Base-by-base conservation (phyloP, 2,888 invertebrate genomes). In the Biston stratarius region DNA sequence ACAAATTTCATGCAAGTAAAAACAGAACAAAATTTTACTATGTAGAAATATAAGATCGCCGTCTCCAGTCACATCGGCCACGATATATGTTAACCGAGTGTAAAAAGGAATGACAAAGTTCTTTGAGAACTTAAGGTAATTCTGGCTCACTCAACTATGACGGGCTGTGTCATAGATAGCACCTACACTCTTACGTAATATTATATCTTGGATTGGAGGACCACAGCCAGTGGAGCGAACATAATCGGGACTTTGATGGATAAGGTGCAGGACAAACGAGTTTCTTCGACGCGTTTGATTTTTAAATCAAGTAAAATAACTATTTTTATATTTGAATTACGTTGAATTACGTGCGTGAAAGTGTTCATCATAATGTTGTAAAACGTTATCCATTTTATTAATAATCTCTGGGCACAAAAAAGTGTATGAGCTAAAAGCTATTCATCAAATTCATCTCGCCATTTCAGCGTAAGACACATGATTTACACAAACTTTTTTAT, bases 171-270 rank as follows among this genome's bases (percentile, higher is more conserved):
- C 51, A 58, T 47, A 40, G 64, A 62, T 53, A 67, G 66, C 47
- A 44, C 61, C 61, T 34, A 36, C 51, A 47, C 56, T 55, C 55
- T n/a, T 40, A 36, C n/a, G 67, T 56, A 56, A 62, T 38, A 15
- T 48, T 33, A 64, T 64, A 69, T 65, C 57, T 44, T 59, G 44
- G n/a, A 52, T 44, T 59, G 44, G n/a, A 52, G 40, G 36, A 74
- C 74, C 73, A 45, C 74, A 73, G 44, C 55, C 70, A 68, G 34
- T 49, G 66, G 63, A 52, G 59, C 49, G 70, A 14, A 45, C 33
- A 47, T 68, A 61, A 69, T 72, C 62, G 68, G 65, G 61, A 69
- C 69, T 62, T 57, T 73, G 69, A 71, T 64, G 66, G 60, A 72
- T 64, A 45, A 61, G 57, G 38, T 69, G 49, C 49, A 62, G 45